Evolutionary conservation across 35 echinoderm and acorn worm genomes (phyloP).

Genomic region (Ophiothrix spiculata): DNA sequence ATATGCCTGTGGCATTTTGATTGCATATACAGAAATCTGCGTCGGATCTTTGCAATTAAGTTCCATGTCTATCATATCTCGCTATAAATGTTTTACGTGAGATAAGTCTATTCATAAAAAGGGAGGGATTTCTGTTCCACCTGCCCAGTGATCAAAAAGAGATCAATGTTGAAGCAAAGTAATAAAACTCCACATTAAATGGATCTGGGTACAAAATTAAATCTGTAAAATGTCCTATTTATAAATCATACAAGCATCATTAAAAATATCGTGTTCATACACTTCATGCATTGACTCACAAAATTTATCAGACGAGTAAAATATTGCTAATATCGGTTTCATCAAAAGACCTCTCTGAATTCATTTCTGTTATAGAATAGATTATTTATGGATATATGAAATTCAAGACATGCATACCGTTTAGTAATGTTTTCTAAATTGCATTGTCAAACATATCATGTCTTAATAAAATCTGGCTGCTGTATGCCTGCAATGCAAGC

Average conservation of each 20-base stretch:
- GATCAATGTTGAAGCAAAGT: too few relatives aligned
- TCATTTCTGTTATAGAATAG: neutral
- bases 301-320: too few relatives aligned
- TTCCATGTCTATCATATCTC: slow-evolving; percentile 39
- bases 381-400: slow-evolving; percentile 9
- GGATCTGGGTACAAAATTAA: neutral
- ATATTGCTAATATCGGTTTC: too few relatives aligned
- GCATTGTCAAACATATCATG: neutral
- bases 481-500: neutral
- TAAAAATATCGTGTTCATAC: neutral
- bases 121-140: neutral
- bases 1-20: slow-evolving; percentile 22
- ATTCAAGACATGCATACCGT: neutral
- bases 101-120: slow-evolving; percentile 18
- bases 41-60: slow-evolving; percentile 37
- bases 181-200: too few relatives aligned
- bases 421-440: neutral
- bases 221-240: neutral
- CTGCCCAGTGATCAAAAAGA: neutral
- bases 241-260: neutral
- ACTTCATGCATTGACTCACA: neutral
- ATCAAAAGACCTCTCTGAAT: neutral
- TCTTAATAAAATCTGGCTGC: neutral
- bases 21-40: slow-evolving; percentile 39
- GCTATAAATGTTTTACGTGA: slow-evolving; percentile 26